Base-by-base conservation (phyloP, 2,888 invertebrate species). In the Lasiommata megera region DNA sequence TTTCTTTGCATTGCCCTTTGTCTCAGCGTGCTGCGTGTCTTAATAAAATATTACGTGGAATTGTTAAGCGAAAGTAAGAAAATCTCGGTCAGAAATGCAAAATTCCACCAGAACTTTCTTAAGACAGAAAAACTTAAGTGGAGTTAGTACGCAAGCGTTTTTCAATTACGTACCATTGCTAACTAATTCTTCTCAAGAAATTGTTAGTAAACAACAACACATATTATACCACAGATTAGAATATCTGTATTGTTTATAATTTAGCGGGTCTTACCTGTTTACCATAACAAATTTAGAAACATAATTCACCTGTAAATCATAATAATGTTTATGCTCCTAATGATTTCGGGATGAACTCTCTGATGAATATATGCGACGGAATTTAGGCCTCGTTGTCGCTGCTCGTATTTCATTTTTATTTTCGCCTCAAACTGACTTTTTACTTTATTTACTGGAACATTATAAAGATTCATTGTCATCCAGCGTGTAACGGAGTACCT, bases 401-500 rank as follows among this genome's bases (percentile, higher is more conserved):
- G 37, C 28, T 36, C 44, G 31, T 56, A 57, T 54, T 56, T 57
- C 40, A 23, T 57, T 58, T 50, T 54, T 51, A 44, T 37, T 50
- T 43, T 28, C 8, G 29, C 43, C 18, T 36, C n/a, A 43, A 14
- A 16, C 11, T 29, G 9, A 29, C 34, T 47, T 37, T n/a, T n/a
- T n/a, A n/a, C n/a, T n/a, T 50, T 47, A 57, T 28, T 18, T 51
- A 54, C 38, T 6, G 28, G 14, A 8, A 12, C 11, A 37, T 58
- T 46, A 40, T 46, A 47, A 54, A 47, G 51, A 54, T 58, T 54
- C 34, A 52, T 59, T 55, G 50, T 55, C 14, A 54, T 55, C 46
- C 50, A 51, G 18, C 34, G 29, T 28, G 37, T 23, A 23, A 23
- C 23, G 5, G 23, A 23, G 23, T 23, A 3, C 23, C 5, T 23